Conservation (phyloP, 2,888 invertebrate species). For the Nomada ferruginata region DNA sequence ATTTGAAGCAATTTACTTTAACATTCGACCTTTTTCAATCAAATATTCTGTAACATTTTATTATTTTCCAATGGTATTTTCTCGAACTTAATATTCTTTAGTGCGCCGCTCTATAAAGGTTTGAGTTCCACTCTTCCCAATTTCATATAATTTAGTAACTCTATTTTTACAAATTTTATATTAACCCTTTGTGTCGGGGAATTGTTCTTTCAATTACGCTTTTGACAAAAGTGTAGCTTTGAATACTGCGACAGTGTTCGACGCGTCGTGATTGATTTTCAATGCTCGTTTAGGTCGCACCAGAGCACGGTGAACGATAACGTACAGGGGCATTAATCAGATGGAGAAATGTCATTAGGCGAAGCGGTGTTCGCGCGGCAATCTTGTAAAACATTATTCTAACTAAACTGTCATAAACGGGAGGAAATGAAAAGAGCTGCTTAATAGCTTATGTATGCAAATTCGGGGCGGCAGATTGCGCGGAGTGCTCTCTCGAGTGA, state of each 20-base stretch:
- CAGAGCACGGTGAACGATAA: constrained; percentile 66
- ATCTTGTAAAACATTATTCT: constrained; percentile 84
- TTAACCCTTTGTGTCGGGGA: no score
- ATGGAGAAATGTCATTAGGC: constrained; percentile 71
- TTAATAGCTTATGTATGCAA: constrained; percentile 85
- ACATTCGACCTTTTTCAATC: no score
- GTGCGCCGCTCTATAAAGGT: background rate
- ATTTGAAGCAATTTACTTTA: no score
- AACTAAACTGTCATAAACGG: constrained; percentile 84
- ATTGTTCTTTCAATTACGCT: no score
- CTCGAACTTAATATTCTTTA: background rate
- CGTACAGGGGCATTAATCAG: constrained; percentile 78
- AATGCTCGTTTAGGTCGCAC: constrained; percentile 24
- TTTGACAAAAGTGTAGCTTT: background rate
- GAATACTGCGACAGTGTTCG: background rate
- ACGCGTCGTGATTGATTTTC: constrained; percentile 23
- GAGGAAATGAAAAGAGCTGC: constrained; percentile 85
- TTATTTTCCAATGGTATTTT: no score
- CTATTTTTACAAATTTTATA: no score
- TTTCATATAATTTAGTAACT: background rate
- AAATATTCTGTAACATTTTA: no score
- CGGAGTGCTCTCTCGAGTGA: constrained; percentile 78
- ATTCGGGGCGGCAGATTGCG: constrained; percentile 82
- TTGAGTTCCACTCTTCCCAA: background rate
- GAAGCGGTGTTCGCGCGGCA: constrained; percentile 80